Base-by-base conservation (phyloP, 2,113 vertebrate species). In the Steatornis caripensis region DNA sequence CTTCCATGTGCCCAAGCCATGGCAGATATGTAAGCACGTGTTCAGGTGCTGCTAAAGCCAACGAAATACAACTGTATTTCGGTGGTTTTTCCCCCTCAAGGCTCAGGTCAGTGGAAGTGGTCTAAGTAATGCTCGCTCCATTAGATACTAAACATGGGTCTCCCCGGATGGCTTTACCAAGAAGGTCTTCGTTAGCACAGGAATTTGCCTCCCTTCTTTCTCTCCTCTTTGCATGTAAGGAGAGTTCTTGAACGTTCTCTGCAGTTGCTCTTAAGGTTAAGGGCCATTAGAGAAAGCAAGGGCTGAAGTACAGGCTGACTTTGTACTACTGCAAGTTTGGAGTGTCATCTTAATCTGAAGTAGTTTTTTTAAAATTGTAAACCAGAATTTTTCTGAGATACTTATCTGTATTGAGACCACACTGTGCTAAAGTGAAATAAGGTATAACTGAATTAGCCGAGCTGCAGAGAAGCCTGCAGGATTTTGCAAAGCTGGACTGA, bases 401-500 rank as follows among this genome's bases (percentile, higher is more conserved):
- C 32, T 6, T 8, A 23, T 51, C 71, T 79, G 49, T 61, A 22
- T 3, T 27, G n/a, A 88, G 70, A 72, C n/a, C 26, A 27, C 41
- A 20, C 54, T 43, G 41, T 57, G 70, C 79, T 90, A 3, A 65
- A 57, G 24, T 53, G 72, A 86, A 80, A 49, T 53, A 34, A 61
- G 17, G 39, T 70, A 4, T 43, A 51, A 62, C 24, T 41, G 37
- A 72, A 74, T 68, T 49, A 70, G 46, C 57, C 79, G 79, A 93
- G 53, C 84, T 72, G 57, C 61, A 66, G 72, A 78, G 62, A 77
- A 93, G 37, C 64, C 60, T 61, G 60, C n/a, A 69, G 84, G 79
- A n/a, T 77, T 89, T 92, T 93, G 69, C 46, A 68, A 68, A 82
- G 61, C 65, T 76, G 74, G 66, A 18, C 49, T 36, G 58, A 92